Percentiles rank a stretch among this genome's conserved stretches.
Conservation (phyloP, 2,888 invertebrate genomes). For the Pandemis heparana region DNA sequence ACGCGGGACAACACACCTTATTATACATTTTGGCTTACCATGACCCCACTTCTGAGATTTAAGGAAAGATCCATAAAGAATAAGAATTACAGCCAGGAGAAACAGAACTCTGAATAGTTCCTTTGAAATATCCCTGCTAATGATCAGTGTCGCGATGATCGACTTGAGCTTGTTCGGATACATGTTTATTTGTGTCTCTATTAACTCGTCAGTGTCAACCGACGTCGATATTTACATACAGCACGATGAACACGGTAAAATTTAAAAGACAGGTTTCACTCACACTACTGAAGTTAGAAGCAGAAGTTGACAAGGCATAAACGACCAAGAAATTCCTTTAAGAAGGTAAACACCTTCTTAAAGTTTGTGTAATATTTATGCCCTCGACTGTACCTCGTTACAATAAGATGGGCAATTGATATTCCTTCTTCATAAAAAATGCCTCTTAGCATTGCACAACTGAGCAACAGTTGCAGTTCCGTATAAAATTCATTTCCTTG, state of each 20-base stretch:
- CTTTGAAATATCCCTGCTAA: constrained; percentile 10
- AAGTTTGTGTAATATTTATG: too few species aligned
- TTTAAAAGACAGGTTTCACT: too few species aligned
- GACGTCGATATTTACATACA: too few species aligned
- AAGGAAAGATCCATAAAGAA: too few species aligned
- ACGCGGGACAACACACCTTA: background rate
- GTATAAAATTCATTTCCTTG: constrained; percentile 26
- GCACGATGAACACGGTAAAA: too few species aligned
- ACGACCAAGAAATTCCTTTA: too few species aligned
- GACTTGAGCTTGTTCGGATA: background rate
- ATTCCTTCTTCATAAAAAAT: constrained; percentile 34
- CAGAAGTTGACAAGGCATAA: too few species aligned
- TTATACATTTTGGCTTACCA: background rate
- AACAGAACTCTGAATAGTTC: background rate
- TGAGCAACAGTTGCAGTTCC: constrained; percentile 30
- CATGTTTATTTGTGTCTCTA: background rate
- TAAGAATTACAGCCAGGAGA: background rate
- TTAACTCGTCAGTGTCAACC: too few species aligned
- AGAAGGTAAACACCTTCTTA: too few species aligned
- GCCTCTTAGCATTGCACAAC: constrained; percentile 29
- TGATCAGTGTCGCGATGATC: background rate
- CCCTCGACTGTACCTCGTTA: background rate
- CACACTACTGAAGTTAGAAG: too few species aligned
- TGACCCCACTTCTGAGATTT: background rate
- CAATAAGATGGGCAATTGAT: constrained; percentile 18